A percentile compares a stretch with the other conserved stretches of the same genome.
Evolutionary conservation across 1,140 invertebrate species (phyloP).

Genomic region (Archivesica marissinica): DNA sequence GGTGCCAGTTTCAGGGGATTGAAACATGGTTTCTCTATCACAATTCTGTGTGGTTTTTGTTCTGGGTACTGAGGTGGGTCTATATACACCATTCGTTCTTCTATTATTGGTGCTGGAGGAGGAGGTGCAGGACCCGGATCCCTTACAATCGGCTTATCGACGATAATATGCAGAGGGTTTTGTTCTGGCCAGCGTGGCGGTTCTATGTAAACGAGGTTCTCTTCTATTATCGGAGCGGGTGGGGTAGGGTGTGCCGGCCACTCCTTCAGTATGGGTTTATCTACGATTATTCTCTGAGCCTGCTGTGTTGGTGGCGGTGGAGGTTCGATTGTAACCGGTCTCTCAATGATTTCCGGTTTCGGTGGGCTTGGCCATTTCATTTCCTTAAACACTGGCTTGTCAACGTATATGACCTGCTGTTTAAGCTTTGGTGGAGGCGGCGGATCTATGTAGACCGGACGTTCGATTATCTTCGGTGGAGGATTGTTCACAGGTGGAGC

Average conservation of each 20-base stretch:
- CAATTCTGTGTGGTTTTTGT: constrained; percentile 33
- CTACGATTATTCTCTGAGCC: constrained; percentile 24
- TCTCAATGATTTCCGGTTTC: constrained; percentile 32
- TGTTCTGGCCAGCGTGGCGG: constrained; percentile 5
- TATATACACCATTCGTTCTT: constrained; percentile 37
- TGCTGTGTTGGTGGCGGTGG: constrained; percentile 44
- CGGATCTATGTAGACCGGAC: constrained; percentile 41
- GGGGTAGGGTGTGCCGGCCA: constrained; percentile 36
- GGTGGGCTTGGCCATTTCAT: constrained; percentile 16
- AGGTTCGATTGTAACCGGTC: constrained; percentile 36
- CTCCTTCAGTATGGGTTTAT: constrained; percentile 44
- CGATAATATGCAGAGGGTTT: constrained; percentile 4
- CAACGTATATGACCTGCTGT: constrained; percentile 26
- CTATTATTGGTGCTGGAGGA: constrained; percentile 35
- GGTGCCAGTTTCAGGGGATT: constrained; percentile 36
- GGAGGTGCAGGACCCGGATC: constrained; percentile 2
- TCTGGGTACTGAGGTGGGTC: constrained; percentile 34
- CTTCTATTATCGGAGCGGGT: constrained; percentile 37
- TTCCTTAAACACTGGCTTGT: constrained; percentile 43
- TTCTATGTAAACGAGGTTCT: constrained; percentile 35
- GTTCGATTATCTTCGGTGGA: constrained; percentile 32
- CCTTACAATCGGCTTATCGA: constrained; percentile 42
- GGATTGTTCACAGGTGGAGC: background rate
- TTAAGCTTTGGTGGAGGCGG: constrained; percentile 43
- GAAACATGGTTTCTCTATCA: constrained; percentile 36